Percentiles rank a stretch among this genome's conserved stretches.
phyloP scores from a whole-genome alignment of 2,797 vertebrate genomes.

The Anabacerthia variegaticeps region DNA sequence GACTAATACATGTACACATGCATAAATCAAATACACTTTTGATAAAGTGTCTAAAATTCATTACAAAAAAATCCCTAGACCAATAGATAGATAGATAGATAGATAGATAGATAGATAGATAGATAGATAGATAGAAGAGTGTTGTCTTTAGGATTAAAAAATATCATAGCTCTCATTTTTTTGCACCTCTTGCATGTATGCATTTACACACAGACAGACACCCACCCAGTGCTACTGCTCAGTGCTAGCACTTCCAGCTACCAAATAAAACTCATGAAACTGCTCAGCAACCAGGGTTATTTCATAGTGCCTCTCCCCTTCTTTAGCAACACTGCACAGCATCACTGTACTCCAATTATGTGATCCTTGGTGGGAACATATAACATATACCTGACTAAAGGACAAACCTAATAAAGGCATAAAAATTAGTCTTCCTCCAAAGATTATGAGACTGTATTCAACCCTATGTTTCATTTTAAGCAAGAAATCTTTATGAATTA shows the following conservation, averaged over 20 bases:
- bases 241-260: background rate
- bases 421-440: background rate
- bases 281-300: background rate
- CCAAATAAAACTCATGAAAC: background rate
- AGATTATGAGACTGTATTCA: background rate
- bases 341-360: background rate
- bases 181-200: background rate
- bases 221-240: background rate
- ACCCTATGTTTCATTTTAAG: background rate
- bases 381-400: background rate
- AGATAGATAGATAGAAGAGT: background rate
- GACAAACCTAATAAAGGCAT: background rate
- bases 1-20: background rate
- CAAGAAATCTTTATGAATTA: background rate
- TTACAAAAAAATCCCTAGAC: no score
- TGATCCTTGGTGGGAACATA: accelerated
- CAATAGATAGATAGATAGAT: background rate
- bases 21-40: background rate
- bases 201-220: accelerated
- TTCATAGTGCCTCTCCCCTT: background rate
- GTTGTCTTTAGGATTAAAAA: background rate
- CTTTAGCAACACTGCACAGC: background rate
- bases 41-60: no score
- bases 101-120: background rate
- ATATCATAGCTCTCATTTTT: background rate